Conservation (phyloP, 2,888 invertebrate genomes). For the Bembecia ichneumoniformis region DNA sequence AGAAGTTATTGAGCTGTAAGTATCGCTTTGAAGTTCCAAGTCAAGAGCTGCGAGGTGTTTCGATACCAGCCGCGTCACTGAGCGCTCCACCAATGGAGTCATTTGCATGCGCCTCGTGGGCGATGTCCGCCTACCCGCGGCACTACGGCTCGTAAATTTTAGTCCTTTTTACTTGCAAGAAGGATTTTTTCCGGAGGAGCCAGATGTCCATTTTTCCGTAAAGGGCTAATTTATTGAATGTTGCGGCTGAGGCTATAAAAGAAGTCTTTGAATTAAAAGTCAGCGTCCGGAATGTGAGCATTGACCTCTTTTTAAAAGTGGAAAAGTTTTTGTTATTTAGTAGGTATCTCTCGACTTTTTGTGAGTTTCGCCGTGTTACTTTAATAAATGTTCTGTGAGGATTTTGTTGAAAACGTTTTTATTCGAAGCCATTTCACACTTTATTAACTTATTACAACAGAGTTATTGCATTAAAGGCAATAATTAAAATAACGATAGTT, state of each 20-base stretch:
- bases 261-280: constrained; percentile 52
- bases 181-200: constrained; percentile 52
- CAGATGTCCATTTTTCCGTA: constrained; percentile 65
- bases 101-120: constrained; percentile 68
- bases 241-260: constrained; percentile 53
- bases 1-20: neutral
- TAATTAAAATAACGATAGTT: constrained; percentile 33
- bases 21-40: constrained; percentile 4
- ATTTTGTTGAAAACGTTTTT: constrained; percentile 15
- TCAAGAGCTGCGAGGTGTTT: constrained; percentile 38
- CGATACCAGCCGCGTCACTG: constrained; percentile 37
- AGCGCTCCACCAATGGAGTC: constrained; percentile 49
- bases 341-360: neutral
- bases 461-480: too few relatives aligned
- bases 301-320: constrained; percentile 35
- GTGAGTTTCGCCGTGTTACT: neutral
- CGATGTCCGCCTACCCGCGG: constrained; percentile 61
- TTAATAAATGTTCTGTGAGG: neutral
- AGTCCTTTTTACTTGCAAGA: constrained; percentile 63
- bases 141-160: constrained; percentile 66
- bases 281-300: constrained; percentile 39
- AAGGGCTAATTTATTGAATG: constrained; percentile 64
- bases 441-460: too few relatives aligned
- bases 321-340: constrained; percentile 19
- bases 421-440: constrained; percentile 6